Conservation (phyloP, 2,797 vertebrate species). For the Melanotaenia maccullochi region DNA sequence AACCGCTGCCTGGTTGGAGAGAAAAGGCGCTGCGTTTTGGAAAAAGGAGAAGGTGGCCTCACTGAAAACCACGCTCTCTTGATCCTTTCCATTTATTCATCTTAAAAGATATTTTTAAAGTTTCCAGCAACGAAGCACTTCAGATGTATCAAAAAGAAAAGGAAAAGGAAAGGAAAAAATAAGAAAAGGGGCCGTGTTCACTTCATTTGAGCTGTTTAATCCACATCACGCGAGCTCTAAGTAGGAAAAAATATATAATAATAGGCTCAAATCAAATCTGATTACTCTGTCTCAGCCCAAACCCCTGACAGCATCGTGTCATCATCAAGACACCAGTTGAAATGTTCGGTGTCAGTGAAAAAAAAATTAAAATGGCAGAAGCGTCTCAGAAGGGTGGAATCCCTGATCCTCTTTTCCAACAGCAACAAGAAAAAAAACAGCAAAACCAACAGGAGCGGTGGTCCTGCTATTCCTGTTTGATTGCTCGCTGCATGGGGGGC, state of each 20-base stretch:
- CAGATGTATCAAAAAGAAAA: neutral
- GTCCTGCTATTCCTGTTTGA: constrained; percentile 63
- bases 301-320: constrained; percentile 55
- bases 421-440: constrained; percentile 22
- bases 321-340: constrained; percentile 74
- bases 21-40: constrained; percentile 30
- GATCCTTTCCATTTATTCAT: constrained; percentile 68
- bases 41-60: constrained; percentile 40
- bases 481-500: constrained; percentile 63
- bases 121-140: constrained; percentile 43
- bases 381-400: constrained; percentile 10
- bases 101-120: constrained; percentile 48
- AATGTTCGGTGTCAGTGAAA: constrained; percentile 33
- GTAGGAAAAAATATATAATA: constrained; percentile 9
- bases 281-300: constrained; percentile 44
- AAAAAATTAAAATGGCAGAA: neutral
- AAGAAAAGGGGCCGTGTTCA: constrained; percentile 37
- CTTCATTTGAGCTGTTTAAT: constrained; percentile 52
- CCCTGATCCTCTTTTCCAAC: neutral
- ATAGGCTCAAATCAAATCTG: constrained; percentile 30
- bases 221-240: constrained; percentile 30
- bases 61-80: constrained; percentile 53
- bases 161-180: neutral
- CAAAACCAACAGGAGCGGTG: constrained; percentile 42
- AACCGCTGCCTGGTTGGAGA: constrained; percentile 57